Conservation (phyloP, 1,140 invertebrate species). For the Ctenoplectra terminalis region DNA sequence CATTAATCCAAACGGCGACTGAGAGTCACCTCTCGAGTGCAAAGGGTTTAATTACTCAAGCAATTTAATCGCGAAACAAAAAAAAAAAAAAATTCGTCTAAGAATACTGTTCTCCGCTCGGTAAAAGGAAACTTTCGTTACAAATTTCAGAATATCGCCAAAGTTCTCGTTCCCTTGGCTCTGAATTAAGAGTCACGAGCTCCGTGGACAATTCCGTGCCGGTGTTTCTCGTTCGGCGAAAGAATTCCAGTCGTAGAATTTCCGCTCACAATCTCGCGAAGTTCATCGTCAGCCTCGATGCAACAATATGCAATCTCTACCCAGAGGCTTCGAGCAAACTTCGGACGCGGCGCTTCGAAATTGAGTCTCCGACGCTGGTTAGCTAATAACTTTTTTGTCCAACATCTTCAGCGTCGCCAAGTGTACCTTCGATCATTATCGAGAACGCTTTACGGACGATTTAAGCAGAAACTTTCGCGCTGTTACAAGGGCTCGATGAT, state of each 20-base stretch:
- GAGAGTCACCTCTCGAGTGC: no score
- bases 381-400: constrained; percentile 25
- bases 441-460: constrained; percentile 17
- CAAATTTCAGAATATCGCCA: neutral
- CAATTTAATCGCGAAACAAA: neutral
- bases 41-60: no score
- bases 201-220: neutral
- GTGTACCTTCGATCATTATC: constrained; percentile 2
- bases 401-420: neutral
- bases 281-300: constrained; percentile 9
- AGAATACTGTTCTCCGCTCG: neutral
- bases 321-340: neutral
- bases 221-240: constrained; percentile 1
- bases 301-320: constrained; percentile 22
- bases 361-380: neutral
- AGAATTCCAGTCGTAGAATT: neutral
- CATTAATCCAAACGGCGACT: no score
- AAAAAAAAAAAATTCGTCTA: no score
- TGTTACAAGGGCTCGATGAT: neutral
- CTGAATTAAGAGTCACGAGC: constrained; percentile 16
- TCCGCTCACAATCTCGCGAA: neutral
- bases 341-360: no score
- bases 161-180: neutral
- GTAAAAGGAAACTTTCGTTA: neutral
- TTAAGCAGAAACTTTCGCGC: neutral